Evolutionary conservation across 2,888 invertebrate species (phyloP), one percentile per base, ranked within the genome.

Genomic region (Nemotelus nigrinus): DNA sequence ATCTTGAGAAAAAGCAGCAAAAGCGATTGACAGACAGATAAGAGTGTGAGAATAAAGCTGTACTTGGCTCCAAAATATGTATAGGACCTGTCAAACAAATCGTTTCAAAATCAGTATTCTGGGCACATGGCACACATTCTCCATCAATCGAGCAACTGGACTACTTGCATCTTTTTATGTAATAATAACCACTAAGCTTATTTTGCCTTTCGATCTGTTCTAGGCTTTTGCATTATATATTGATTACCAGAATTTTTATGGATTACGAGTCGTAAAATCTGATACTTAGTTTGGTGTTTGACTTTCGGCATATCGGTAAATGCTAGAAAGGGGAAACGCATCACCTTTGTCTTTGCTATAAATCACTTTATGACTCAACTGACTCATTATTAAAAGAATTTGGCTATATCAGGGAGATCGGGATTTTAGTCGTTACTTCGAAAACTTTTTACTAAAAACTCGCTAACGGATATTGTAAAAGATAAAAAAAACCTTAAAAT

Each of bases 241-340:
- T 70, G 70, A 70, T 70, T 70, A 47, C 5, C 70, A 48, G 55
- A 48, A 48, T 74, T 48, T 60, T 74, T 60, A 63, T 45, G 50
- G 48, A 7, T 3, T 45, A 39, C 58, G 65, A 78, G 70, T 75
- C 78, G 65, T 78, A 78, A 78, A 78, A 75, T 63, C 74, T 63
- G 75, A 76, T 65, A 78, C 39, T 78, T 76, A 78, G 75, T 74
- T 72, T 72, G 71, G 45, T 72, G 71, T 72, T 71, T 55, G 25
- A 45, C 25, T 71, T 71, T 71, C 57, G 6, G 58, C 63, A 74
- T 7, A 25, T 47, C 10, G 41, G 41, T 25, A 41, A 47, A 47
- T 7, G 67, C 47, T 48, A n/a, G 10, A 25, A 1, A 44, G 64
- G 39, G 44, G 10, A 57, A 8, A 57, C 43, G 43, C 43, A 43